Percentiles rank a stretch among this genome's conserved stretches.
These are phyloP conservation scores for Chymomyza caudatula DNA, from an alignment of 2,888 invertebrate species.

Conservation along the genomic window DNA sequence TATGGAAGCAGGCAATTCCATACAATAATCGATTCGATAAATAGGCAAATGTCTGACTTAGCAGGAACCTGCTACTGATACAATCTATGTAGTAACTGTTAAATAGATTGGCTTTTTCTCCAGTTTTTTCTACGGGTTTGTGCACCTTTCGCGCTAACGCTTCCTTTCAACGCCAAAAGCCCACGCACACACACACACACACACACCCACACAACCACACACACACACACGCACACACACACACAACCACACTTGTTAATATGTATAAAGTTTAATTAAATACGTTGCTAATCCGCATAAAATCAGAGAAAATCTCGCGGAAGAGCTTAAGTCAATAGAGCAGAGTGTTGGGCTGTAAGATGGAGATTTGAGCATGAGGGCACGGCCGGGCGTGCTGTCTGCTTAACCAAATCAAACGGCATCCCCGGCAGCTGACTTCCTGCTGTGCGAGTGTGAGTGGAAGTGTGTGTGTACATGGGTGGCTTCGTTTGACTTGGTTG, in stretches of 20 bases:
- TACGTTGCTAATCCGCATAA: constrained; percentile 49
- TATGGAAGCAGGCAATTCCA: too few species aligned
- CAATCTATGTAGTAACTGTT: constrained; percentile 6
- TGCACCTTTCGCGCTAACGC: not conserved
- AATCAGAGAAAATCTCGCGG: constrained; percentile 48
- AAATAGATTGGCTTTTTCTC: not conserved
- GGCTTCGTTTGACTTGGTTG: not conserved
- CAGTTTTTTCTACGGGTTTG: not conserved
- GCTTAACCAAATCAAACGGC: constrained; percentile 12
- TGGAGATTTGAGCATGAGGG: not conserved
- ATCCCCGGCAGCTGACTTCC: constrained; percentile 3
- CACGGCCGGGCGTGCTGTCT: not conserved
- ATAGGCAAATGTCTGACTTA: too few species aligned
- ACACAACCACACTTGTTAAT: not conserved
- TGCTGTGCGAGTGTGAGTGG: constrained; percentile 2
- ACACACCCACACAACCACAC: not conserved
- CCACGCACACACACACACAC: not conserved
- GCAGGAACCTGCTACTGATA: not conserved
- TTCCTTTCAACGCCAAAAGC: not conserved
- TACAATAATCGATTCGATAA: too few species aligned
- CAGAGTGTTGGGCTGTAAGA: not conserved
- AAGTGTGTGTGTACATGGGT: not conserved
- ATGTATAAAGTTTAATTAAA: constrained; percentile 46
- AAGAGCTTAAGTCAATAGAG: constrained; percentile 40
- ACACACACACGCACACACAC: not conserved